phyloP scores from a whole-genome alignment of 2,797 vertebrate genomes.

The Dipus sagitta region DNA sequence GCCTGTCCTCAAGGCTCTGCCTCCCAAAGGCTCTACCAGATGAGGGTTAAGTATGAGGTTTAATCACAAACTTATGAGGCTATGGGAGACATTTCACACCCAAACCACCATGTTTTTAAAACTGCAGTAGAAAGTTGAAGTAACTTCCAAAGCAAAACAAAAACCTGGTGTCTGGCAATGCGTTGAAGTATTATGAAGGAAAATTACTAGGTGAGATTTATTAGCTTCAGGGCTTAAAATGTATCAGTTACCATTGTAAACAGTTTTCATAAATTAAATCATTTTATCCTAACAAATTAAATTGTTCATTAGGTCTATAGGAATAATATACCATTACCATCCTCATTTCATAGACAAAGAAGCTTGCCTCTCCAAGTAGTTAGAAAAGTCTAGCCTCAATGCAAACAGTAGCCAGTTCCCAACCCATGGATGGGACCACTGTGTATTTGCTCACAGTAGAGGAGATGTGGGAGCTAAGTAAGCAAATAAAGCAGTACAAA shows the following conservation, averaged over 20 bases:
- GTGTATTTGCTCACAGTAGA: not conserved
- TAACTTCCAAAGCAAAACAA: not conserved
- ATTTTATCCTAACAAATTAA: not conserved
- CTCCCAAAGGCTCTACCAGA: too few relatives aligned
- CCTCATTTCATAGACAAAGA: not conserved
- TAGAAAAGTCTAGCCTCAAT: slow-evolving; percentile 1
- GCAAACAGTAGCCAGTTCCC: not conserved
- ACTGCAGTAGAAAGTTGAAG: not conserved
- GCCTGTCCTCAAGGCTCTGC: too few relatives aligned
- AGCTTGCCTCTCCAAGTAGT: not conserved
- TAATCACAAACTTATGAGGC: too few relatives aligned
- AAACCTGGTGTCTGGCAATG: not conserved
- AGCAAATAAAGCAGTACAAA: not conserved
- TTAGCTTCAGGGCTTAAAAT: not conserved
- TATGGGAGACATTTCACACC: too few relatives aligned
- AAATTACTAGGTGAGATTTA: not conserved
- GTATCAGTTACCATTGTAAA: not conserved
- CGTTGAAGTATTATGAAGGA: not conserved
- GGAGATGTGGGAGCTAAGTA: not conserved
- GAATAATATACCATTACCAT: not conserved
- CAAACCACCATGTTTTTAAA: not conserved
- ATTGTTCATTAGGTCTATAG: not conserved
- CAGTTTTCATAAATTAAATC: not conserved
- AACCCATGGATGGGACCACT: not conserved
- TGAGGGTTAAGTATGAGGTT: too few relatives aligned